A percentile compares a stretch with the other conserved stretches of the same genome.
Evolutionary conservation across 2,113 vertebrate genomes (phyloP).

Genomic region (Ardeotis arabs): DNA sequence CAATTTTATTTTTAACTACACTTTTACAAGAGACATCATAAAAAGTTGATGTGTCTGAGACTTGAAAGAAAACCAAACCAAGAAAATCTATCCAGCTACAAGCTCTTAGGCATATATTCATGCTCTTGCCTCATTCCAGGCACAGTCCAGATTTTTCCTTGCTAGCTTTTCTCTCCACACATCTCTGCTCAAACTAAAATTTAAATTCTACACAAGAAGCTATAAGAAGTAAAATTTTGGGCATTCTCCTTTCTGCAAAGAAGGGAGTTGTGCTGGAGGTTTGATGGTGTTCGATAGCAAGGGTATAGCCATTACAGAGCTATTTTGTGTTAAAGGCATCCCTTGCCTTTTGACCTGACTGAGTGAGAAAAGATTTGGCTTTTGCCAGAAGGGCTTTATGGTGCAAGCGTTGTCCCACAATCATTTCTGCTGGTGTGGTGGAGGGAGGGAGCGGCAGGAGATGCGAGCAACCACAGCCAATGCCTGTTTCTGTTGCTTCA

Average conservation of each 20-base stretch:
- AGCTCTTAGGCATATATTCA: background rate
- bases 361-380: background rate
- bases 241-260: background rate
- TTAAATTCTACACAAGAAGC: background rate
- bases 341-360: background rate
- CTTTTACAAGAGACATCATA: background rate
- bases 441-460: background rate
- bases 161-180: background rate
- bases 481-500: background rate
- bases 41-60: background rate
- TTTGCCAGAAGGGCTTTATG: background rate
- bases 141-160: background rate
- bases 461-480: fast-evolving
- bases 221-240: background rate
- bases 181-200: background rate
- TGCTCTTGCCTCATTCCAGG: background rate
- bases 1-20: conserved; percentile 33
- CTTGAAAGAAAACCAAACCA: background rate
- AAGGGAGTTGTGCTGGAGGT: background rate
- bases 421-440: background rate
- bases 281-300: background rate
- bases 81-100: background rate
- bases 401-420: background rate
- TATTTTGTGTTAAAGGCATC: background rate
- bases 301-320: background rate